Conservation (phyloP, 2,113 vertebrate species). For the Canis aureus region DNA sequence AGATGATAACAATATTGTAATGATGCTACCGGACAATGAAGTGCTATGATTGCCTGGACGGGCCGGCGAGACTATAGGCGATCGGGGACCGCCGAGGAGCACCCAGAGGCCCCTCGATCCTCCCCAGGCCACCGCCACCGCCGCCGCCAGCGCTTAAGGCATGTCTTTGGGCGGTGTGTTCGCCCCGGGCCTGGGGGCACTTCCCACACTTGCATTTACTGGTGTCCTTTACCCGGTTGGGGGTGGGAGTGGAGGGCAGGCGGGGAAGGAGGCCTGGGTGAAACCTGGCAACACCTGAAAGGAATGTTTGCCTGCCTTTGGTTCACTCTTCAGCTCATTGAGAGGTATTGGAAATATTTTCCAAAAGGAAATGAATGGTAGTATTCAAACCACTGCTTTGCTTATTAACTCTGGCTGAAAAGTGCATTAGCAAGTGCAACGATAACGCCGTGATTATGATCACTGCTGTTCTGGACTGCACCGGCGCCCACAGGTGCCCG, state of each 20-base stretch:
- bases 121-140: slow-evolving; percentile 84
- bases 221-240: not conserved
- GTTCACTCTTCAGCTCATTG: not conserved
- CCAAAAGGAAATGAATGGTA: slow-evolving; percentile 8
- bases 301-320: slow-evolving; percentile 1
- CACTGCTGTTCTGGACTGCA: not conserved
- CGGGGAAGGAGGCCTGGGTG: not conserved
- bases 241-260: not conserved
- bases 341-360: not conserved
- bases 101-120: slow-evolving; percentile 82
- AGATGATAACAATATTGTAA: slow-evolving; percentile 99
- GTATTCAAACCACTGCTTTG: slow-evolving; percentile 36
- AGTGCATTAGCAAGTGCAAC: not conserved
- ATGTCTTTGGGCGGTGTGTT: not conserved
- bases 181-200: not conserved
- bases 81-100: slow-evolving; percentile 87
- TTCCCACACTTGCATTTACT: not conserved
- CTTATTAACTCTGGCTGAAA: slow-evolving; percentile 40
- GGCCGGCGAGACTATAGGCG: slow-evolving; percentile 92
- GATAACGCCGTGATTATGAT: not conserved
- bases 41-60: slow-evolving; percentile 95
- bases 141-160: not conserved
- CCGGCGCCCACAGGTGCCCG: not conserved
- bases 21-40: slow-evolving; percentile 99
- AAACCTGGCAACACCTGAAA: not conserved